Conservation (phyloP, 1,140 invertebrate genomes). For the Solenopsis fugax region DNA sequence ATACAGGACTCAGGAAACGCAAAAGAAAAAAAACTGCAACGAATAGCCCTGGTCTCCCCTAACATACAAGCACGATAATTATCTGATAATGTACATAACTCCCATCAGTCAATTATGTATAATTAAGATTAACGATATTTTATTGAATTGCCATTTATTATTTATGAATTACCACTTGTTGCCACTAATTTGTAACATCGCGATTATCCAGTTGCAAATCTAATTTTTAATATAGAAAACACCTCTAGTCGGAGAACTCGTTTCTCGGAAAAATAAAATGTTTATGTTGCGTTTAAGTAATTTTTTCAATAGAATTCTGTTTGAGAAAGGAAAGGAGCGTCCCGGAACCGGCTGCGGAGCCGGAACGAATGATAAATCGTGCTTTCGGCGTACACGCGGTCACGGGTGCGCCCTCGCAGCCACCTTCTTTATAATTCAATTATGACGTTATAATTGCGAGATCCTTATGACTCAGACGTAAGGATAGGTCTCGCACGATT, state of each 20-base stretch:
- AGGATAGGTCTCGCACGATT: constrained; percentile 69
- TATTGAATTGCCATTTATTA: not conserved
- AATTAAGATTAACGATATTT: not conserved
- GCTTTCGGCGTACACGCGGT: not conserved
- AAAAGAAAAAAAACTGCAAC: no score
- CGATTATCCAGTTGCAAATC: not conserved
- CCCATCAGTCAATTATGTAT: not conserved
- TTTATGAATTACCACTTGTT: not conserved
- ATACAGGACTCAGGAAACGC: no score
- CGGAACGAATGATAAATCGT: constrained; percentile 32
- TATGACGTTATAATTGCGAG: constrained; percentile 71
- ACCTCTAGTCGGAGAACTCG: not conserved
- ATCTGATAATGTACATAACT: not conserved
- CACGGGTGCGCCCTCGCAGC: constrained; percentile 29
- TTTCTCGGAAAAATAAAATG: not conserved
- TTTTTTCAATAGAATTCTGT: not conserved
- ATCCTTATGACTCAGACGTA: constrained; percentile 66
- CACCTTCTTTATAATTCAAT: constrained; percentile 61
- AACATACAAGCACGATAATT: not conserved
- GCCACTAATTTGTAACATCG: not conserved
- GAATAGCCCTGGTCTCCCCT: no score
- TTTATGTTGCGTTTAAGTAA: no score
- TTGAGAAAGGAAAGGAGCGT: not conserved
- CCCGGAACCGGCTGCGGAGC: constrained; percentile 20
- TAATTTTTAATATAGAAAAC: not conserved